Base-by-base conservation (phyloP, 2,113 vertebrate genomes). In the Sardina pilchardus region DNA sequence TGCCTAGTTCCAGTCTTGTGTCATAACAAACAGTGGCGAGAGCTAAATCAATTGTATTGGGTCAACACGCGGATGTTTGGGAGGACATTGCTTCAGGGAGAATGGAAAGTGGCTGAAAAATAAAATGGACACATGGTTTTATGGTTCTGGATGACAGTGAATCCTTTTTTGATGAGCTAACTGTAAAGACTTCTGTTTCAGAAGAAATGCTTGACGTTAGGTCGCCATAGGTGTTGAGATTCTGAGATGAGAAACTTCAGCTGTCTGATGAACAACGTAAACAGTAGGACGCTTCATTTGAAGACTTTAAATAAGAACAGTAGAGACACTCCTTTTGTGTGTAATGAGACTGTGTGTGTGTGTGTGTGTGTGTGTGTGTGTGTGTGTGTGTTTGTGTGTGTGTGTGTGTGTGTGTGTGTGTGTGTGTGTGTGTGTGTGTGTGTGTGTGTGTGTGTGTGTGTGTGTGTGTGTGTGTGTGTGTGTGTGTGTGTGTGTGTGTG, bases 331-430 rank as follows among this genome's bases (percentile, higher is more conserved):
- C 21, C 47, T 16, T 63, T 45, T 36, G 45, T 83, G 53, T 67
- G 56, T 7, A 44, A 7, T 44, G 44, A 44, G 44, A 44, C 44
- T n/a, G n/a, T n/a, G n/a, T n/a, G n/a, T n/a, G 48, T 48, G 63
- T 84, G 34, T 63, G 85, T 81, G 44, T 83, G 81, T 59, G 56
- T 21, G 59, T 63, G 10, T 63, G 59, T 63, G 59, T n/a, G n/a
- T 30, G n/a, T 30, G 63, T 30, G n/a, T 71, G 63, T 71, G 63
- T 71, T n/a, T 71, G 63, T 71, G 63, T 26, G 63, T 30, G 3
- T 71, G 63, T 71, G 8, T 71, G n/a, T 71, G 63, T 71, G 26
- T 71, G 26, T 90, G 90, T 90, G 91, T 91, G 89, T 81, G 53
- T 26, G 42, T 82, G 47, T 56, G 48, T 4, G 47, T 48, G 75